These are phyloP conservation scores for Contarinia nasturtii DNA, from an alignment of 1,140 invertebrate genomes.

Conservation along the genomic window DNA sequence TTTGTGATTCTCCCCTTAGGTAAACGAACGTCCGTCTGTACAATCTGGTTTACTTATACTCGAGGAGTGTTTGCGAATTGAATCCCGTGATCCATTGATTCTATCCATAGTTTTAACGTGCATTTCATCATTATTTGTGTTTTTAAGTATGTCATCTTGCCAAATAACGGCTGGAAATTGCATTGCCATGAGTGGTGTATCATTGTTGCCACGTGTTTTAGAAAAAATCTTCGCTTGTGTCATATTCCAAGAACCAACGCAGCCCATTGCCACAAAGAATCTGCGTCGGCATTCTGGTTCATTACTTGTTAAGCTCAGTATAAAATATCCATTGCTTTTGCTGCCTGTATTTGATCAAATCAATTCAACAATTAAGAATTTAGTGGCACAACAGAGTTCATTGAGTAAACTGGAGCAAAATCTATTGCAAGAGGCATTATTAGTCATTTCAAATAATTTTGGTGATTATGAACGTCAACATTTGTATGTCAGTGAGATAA, in stretches of 20 bases:
- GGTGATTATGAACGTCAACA: constrained; percentile 73
- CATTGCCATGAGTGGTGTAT: constrained; percentile 44
- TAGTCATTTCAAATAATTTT: constrained; percentile 75
- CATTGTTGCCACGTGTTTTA: constrained; percentile 53
- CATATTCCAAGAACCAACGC: constrained; percentile 36
- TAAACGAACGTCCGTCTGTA: constrained; percentile 42
- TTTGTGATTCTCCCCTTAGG: too few relatives aligned
- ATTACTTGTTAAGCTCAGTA: constrained; percentile 71
- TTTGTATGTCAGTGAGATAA: constrained; percentile 60
- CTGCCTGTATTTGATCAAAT: constrained; percentile 76
- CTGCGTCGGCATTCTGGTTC: constrained; percentile 74
- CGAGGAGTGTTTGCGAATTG: constrained; percentile 51
- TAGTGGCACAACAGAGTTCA: constrained; percentile 39
- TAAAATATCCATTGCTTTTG: constrained; percentile 63
- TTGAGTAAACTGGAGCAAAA: constrained; percentile 71
- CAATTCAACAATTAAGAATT: constrained; percentile 45
- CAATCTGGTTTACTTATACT: constrained; percentile 48
- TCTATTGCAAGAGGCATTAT: constrained; percentile 53
- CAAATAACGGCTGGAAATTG: constrained; percentile 42
- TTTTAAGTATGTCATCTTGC: constrained; percentile 67
- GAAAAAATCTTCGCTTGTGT: constrained; percentile 74
- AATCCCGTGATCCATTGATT: constrained; percentile 55
- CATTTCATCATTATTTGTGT: constrained; percentile 77
- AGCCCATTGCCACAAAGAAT: constrained; percentile 59
- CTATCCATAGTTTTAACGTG: constrained; percentile 67